Evolutionary conservation across 2,113 vertebrate species (phyloP), one percentile per base, ranked within the genome.

Genomic region (Picathartes gymnocephalus): DNA sequence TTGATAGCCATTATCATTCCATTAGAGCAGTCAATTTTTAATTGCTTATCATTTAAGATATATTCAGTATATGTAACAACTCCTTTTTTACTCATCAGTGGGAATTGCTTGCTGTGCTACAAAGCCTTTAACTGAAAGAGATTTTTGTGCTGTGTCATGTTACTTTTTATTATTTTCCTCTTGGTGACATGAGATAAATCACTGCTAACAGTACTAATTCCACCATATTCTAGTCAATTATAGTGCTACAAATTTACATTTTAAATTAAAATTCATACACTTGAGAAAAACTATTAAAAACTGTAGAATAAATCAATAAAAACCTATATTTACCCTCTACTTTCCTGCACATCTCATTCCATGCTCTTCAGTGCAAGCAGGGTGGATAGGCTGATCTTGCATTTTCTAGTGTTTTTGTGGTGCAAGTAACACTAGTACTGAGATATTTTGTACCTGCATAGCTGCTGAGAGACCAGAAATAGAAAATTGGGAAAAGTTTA

Each of bases 11-110:
- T 89, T 86, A 91, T 73, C 70, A 27, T 79, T 93, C 45, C 73
- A 85, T 87, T 91, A 93, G 25, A 85, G 65, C 48, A 76, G 22
- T 72, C 77, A 74, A 82, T 87, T 93, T 80, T 90, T 92, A 88
- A 83, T 83, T 92, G 72, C 51, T 82, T 57, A 62, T 61, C 2
- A 57, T 85, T 84, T 39, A 65, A 84, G 39, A 39, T 50, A 33
- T 18, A 33, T 40, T 84, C 20, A 4, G 9, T 39, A 44, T 21
- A 44, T 1, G 1, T 33, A 71, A 44, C n/a, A 70, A 56, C 15
- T 87, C 25, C 13, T 81, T 40, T 37, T 84, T 92, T 89, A 81
- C 50, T 91, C 72, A 18, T 30, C 61, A 25, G 15, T 73, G 47
- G 50, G 45, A 77, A 66, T 77, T 88, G 42, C 65, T 78, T 79